Evolutionary conservation across 2,113 vertebrate species (phyloP).

Genomic region (Lamprotornis superbus): DNA sequence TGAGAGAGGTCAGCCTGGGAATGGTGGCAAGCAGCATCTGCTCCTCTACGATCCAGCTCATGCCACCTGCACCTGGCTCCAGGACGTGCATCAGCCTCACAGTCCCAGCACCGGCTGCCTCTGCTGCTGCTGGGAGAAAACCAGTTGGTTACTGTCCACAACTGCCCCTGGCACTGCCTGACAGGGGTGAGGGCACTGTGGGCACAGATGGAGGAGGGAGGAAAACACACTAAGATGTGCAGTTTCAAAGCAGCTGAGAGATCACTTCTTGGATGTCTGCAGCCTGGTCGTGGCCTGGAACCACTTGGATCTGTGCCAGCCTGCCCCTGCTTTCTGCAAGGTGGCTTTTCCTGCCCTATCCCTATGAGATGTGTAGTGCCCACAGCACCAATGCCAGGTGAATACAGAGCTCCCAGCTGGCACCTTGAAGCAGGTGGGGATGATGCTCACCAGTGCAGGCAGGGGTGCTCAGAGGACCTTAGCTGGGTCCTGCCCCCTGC

Average conservation of each 20-base stretch:
- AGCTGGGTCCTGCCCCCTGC: not conserved
- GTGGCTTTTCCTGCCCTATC: conserved; percentile 76
- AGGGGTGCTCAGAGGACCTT: not conserved
- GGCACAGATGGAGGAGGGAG: not conserved
- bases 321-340: not conserved
- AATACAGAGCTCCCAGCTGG: conserved; percentile 65
- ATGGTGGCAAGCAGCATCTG: conserved; percentile 48
- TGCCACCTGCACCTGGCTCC: conserved; percentile 63
- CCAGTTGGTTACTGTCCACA: conserved; percentile 61
- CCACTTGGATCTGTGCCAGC: not conserved
- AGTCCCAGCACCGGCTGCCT: conserved; percentile 71
- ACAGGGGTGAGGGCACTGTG: conserved; percentile 56
- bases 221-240: not conserved
- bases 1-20: conserved; percentile 78
- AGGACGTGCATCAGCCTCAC: conserved; percentile 65
- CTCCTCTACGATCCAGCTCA: conserved; percentile 77
- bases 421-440: conserved; percentile 55
- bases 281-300: fast-evolving
- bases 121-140: conserved; percentile 78
- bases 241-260: not conserved
- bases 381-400: not conserved
- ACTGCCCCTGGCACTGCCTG: conserved; percentile 64
- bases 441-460: not conserved
- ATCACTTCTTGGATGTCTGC: not conserved
- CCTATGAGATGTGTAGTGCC: conserved; percentile 52